Evolutionary conservation across 2,888 invertebrate species (phyloP).

Genomic region (Camptogramma bilineatum): DNA sequence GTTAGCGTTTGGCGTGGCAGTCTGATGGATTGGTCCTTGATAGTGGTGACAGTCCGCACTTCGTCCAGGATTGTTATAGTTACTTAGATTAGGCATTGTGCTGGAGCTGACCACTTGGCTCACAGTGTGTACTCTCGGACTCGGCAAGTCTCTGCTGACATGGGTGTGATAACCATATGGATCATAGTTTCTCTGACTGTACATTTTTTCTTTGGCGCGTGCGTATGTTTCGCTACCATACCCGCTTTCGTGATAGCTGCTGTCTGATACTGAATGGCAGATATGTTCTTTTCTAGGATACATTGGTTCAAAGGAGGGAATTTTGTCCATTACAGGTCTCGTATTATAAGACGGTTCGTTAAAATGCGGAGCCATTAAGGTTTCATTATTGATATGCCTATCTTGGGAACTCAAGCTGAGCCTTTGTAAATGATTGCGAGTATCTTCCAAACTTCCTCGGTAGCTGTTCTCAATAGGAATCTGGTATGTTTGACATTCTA

Average conservation of each 20-base stretch:
- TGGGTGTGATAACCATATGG: slow-evolving; percentile 75
- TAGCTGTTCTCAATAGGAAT: slow-evolving; percentile 66
- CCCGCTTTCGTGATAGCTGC: slow-evolving; percentile 72
- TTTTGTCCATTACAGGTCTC: slow-evolving; percentile 64
- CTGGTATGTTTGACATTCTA: slow-evolving; percentile 66
- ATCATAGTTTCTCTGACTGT: slow-evolving; percentile 75
- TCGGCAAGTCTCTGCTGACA: slow-evolving; percentile 66
- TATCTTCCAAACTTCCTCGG: slow-evolving; percentile 67
- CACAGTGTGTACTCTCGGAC: slow-evolving; percentile 75
- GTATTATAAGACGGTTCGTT: slow-evolving; percentile 65
- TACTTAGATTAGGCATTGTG: slow-evolving; percentile 81
- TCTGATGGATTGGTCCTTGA: slow-evolving; percentile 62
- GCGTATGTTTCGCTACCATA: slow-evolving; percentile 73
- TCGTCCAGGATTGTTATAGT: slow-evolving; percentile 64
- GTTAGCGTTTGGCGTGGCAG: slow-evolving; percentile 69
- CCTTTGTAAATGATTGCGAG: slow-evolving; percentile 71
- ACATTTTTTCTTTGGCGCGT: slow-evolving; percentile 75
- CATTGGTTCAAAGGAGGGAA: slow-evolving; percentile 66
- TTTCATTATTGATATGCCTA: slow-evolving; percentile 69
- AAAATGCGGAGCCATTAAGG: slow-evolving; percentile 67
- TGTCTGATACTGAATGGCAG: slow-evolving; percentile 66
- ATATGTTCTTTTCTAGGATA: slow-evolving; percentile 72
- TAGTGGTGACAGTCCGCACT: slow-evolving; percentile 67
- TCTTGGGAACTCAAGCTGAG: slow-evolving; percentile 76
- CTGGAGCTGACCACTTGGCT: slow-evolving; percentile 80